Evolutionary conservation across 2,797 vertebrate species (phyloP), one percentile per base, ranked within the genome.

Genomic region (Spinibarbus caldwelli): DNA sequence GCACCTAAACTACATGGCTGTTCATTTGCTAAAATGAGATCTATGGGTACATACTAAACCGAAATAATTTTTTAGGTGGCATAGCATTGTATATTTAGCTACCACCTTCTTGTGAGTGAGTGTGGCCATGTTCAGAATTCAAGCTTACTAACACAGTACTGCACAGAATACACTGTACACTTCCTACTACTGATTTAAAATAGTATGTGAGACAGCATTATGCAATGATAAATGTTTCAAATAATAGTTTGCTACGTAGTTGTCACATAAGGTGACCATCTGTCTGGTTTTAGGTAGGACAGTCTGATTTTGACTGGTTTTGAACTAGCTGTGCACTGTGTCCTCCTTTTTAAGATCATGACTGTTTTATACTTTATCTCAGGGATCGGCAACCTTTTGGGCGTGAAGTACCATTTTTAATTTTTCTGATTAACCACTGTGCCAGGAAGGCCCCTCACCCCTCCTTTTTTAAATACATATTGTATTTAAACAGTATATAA

Each of bases 1-100:
- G 43, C 14, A 66, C 31, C 17, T 8, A 82, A 43, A 62, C 14
- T 31, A 29, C 14, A 62, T 59, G 31, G 49, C 49, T 54, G 34
- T 52, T 36, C 3, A 5, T 52, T 81, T 71, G 10, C n/a, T 57
- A 23, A 81, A 71, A 57, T 41, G n/a, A 4, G 8, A 68, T 10
- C 6, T 80, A 36, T 38, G 45, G 34, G 21, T 41, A 41, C 26
- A n/a, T 52, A 66, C 36, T 34, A 43, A 31, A 26, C 36, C 59
- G 8, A 67, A 38, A 80, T 72, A 0, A n/a, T n/a, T 26, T 72
- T 78, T 71, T 31, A 83, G 67, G 67, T 31, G 82, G 57, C 47
- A 79, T 21, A 71, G 62, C 31, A 80, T 43, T 68, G n/a, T 47
- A 52, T 80, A 73, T 79, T 88, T 83, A 83, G 26, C 84, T 75